Evolutionary conservation across 2,888 invertebrate species (phyloP), one percentile per base, ranked within the genome.

Genomic region (Idaea straminata): DNA sequence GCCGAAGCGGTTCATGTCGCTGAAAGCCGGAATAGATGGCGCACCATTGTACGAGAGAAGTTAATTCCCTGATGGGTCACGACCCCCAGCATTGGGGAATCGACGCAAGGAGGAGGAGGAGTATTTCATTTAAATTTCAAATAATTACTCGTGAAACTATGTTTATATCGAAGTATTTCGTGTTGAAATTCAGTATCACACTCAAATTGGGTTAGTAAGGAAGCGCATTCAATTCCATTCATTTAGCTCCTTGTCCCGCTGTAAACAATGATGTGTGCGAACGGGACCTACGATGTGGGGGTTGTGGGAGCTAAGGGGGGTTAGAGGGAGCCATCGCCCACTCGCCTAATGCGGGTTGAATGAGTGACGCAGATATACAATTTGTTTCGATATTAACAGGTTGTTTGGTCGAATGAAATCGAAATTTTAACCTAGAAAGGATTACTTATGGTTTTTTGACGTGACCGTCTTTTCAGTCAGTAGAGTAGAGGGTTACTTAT

Each of bases 321-420:
- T 25, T 47, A 61, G 63, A 60, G 71, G 70, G 59, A 61, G 79
- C 62, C 47, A 47, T 78, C 83, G 80, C 82, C 75, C 69, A 77
- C 77, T 73, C 74, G 68, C 77, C 75, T 47, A 78, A 74, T 77
- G 78, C 74, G 76, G 79, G 80, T 78, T 86, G 86, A 83, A 86
- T 84, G 88, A 79, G 73, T 87, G 87, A 86, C 84, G 85, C 83
- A 83, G 47, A 47, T 47, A 13, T 47, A 47, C 47, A 47, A 47
- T 47, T 47, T 47, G 10, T 47, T 47, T 4, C 47, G 13, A 7
- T 47, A 47, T 47, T 47, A 47, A 47, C 47, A 47, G 47, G 47
- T 47, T 10, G 47, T 7, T 47, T 47, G 47, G 47, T 47, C 47
- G 47, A 47, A 4, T 47, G 13, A 13, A 47, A 47, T 47, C 47